These are phyloP conservation scores for Trissolcus brochymenae DNA, from an alignment of 2,888 invertebrate genomes.

Conservation along the genomic window DNA sequence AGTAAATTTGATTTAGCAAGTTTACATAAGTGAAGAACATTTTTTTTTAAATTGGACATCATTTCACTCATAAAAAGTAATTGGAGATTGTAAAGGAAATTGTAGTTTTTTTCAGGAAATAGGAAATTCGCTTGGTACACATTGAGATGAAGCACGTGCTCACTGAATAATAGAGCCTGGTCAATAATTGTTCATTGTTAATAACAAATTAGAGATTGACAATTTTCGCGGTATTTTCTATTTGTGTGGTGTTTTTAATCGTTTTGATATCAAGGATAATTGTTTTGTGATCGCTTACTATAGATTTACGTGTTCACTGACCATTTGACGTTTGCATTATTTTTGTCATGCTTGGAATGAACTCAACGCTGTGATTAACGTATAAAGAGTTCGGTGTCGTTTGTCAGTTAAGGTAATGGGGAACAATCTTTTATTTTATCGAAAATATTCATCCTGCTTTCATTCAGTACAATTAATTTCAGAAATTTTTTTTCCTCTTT, in stretches of 20 bases:
- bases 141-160: not conserved
- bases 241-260: not conserved
- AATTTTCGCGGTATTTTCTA: not conserved
- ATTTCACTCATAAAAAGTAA: no score
- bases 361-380: not conserved
- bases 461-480: no score
- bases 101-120: slow-evolving; percentile 4
- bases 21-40: no score
- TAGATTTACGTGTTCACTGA: slow-evolving; percentile 8
- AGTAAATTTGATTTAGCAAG: no score
- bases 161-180: slow-evolving; percentile 2
- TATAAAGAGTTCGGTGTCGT: not conserved
- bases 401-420: not conserved
- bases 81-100: slow-evolving; percentile 9
- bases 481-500: no score
- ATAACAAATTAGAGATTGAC: no score
- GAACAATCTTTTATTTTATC: not conserved
- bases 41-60: no score
- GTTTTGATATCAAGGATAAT: not conserved
- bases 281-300: slow-evolving; percentile 1
- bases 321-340: slow-evolving; percentile 10
- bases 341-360: slow-evolving; percentile 1
- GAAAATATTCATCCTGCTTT: no score
- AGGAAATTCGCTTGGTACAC: not conserved
- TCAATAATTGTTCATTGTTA: no score